A percentile compares a stretch with the other conserved stretches of the same genome.
Conservation (phyloP, 2,113 vertebrate species). For the Pachycephala philippinensis region DNA sequence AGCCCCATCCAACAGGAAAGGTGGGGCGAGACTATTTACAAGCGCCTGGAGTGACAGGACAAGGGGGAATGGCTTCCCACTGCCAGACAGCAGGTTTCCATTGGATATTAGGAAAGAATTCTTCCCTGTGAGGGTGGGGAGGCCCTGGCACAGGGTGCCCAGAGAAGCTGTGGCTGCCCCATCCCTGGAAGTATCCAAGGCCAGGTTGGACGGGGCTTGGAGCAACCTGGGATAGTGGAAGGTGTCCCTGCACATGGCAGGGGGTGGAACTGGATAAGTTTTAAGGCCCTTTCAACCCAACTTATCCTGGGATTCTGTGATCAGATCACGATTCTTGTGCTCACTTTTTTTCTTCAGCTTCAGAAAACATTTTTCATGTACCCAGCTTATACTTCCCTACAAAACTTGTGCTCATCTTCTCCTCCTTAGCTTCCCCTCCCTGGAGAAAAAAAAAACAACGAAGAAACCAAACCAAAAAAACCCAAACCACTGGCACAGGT, state of each 20-base stretch:
- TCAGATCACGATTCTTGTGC: neutral
- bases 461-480: neutral
- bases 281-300: neutral
- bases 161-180: neutral
- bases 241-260: neutral
- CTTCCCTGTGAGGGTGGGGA: rapidly evolving
- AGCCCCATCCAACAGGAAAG: neutral
- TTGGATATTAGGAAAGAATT: neutral
- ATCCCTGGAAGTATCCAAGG: neutral
- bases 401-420: neutral
- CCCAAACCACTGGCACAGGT: neutral
- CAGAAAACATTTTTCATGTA: neutral
- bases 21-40: neutral
- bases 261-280: neutral
- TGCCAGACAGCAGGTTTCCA: neutral
- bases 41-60: neutral
- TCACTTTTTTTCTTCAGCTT: neutral
- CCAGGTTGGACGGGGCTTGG: rapidly evolving
- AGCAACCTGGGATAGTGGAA: neutral
- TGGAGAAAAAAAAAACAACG: neutral
- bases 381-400: neutral
- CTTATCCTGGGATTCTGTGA: neutral
- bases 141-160: neutral
- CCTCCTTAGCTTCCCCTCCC: neutral
- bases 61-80: neutral